Evolutionary conservation across 2,113 vertebrate species (phyloP), one percentile per base, ranked within the genome.

Genomic region (Murina feae): DNA sequence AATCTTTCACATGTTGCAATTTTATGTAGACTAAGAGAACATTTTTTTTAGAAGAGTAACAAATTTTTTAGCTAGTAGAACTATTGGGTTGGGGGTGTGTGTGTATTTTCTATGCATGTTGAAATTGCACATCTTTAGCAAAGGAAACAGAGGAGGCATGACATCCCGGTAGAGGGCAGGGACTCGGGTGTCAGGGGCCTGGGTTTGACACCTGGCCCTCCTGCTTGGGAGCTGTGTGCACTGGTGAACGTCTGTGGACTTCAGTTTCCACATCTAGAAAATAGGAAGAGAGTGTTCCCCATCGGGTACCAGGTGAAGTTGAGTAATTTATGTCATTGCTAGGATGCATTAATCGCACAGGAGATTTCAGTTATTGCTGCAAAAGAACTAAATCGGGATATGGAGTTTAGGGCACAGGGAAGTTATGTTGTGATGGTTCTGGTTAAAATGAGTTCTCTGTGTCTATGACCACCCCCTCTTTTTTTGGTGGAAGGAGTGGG

Each of bases 311-410:
- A 68, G 79, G 4, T 37, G 53, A 35, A 37, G 17, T 20, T 32
- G 42, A 25, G 65, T 37, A 0, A 37, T 30, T 39, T 30, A 0
- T 4, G 23, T 23, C 60, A 51, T 42, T 30, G 55, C 68, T 60
- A 1, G n/a, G n/a, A 23, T 4, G 1, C 2, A 0, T 9, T n/a
- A 69, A 65, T 32, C 25, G 2, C 6, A 0, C n/a, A 65, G 74
- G 55, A 44, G 60, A 35, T 75, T 23, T 25, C 1, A 0, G 53
- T 79, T 47, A 23, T 0, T 93, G 9, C 83, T 30, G 2, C 7
- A 20, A 37, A 84, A 60, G 74, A 53, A 21, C 16, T 85, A 12
- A 76, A 71, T 74, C 21, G 1, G 2, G 14, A 11, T 55, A 1
- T 60, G 74, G 58, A n/a, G 25, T n/a, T 17, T 35, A 35, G 84